Base-by-base conservation (phyloP, 2,113 vertebrate genomes). In the Petrocephalus microphthalmus region DNA sequence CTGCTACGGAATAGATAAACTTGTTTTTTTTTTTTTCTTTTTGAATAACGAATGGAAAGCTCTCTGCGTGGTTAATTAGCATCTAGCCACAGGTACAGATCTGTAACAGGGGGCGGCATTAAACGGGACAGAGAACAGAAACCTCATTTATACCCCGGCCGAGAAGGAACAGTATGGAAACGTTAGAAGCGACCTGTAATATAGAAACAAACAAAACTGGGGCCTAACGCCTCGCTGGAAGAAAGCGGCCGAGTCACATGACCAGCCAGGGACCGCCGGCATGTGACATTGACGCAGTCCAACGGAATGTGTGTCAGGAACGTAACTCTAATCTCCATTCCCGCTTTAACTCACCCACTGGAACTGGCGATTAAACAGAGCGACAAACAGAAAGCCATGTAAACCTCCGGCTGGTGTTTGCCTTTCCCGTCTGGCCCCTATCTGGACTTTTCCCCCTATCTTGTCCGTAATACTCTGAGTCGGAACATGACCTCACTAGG, bases 131-230 rank as follows among this genome's bases (percentile, higher is more conserved):
- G 84, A 91, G 92, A 93, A 93, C 90, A 92, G 90, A 92, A 88
- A 89, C 88, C 90, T 92, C 87, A 91, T 92, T 93, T 91, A 89
- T 93, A 88, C 87, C 87, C 49, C 86, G 25, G 89, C 91, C 89
- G 91, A 88, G 88, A 92, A 83, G 86, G 93, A 93, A 94, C 93
- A 94, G 94, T 93, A 91, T 93, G 91, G 94, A 95, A 93, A 93
- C 93, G 93, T 94, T 94, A 95, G 93, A 95, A 91, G 93, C 82
- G 91, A 93, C 91, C 71, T 88, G 90, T 90, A 94, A 92, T 93
- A 93, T 93, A 87, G 89, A 90, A 91, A 93, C 90, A 90, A 91
- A 93, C 15, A 37, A 25, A 54, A 78, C 89, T 90, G 89, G 89
- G 87, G 87, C 81, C 91, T 93, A 90, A 93, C 94, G 92, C 91